phyloP scores from a whole-genome alignment of 2,797 vertebrate species.

The Phrynocephalus guinanensis region DNA sequence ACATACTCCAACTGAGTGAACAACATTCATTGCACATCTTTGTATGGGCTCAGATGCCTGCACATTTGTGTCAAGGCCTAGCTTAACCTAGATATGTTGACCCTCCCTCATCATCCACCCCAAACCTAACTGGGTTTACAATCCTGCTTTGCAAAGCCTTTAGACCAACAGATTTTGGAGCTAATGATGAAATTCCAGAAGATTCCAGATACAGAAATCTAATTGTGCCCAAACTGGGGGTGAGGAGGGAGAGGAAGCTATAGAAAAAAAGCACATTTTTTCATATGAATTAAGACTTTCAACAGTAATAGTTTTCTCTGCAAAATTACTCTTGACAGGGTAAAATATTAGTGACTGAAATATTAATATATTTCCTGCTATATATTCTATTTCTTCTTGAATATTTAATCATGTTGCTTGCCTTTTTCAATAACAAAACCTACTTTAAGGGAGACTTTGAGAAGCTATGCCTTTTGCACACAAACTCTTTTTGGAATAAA shows the following conservation, averaged over 20 bases:
- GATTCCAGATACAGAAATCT: not conserved
- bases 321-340: slow-evolving; percentile 2
- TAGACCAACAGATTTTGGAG: not conserved
- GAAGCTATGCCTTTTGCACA: not conserved
- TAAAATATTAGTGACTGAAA: not conserved
- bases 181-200: not conserved
- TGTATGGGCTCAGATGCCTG: not conserved
- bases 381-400: not conserved
- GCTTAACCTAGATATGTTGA: not conserved
- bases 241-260: not conserved
- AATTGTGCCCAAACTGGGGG: not conserved
- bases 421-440: slow-evolving; percentile 9
- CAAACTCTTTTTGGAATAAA: not conserved
- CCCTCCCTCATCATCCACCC: not conserved
- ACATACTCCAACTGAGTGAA: not conserved
- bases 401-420: not conserved
- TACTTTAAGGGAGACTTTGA: not conserved
- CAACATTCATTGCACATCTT: not conserved
- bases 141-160: not conserved
- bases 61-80: not conserved
- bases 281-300: not conserved
- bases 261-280: not conserved
- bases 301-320: not conserved
- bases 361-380: not conserved
- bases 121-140: not conserved